Conservation (phyloP, 2,113 vertebrate species). For the Phylloscopus trochiloides region DNA sequence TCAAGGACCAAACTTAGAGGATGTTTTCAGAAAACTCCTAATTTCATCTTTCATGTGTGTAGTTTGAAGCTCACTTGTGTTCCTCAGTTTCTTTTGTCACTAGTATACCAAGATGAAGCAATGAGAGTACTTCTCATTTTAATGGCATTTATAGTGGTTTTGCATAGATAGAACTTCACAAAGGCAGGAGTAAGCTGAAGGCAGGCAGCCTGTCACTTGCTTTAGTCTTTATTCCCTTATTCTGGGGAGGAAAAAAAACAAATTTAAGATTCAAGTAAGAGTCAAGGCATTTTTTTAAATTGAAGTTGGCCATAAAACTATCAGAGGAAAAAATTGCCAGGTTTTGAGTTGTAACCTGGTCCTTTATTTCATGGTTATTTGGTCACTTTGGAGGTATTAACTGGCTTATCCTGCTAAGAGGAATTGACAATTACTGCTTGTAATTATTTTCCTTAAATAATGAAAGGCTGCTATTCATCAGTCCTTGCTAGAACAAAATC, state of each 20-base stretch:
- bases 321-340: background rate
- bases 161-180: rapidly evolving
- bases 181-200: background rate
- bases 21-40: background rate
- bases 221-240: background rate
- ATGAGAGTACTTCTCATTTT: background rate
- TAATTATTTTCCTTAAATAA: background rate
- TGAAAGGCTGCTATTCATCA: background rate
- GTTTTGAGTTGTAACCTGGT: background rate
- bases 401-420: background rate
- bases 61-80: background rate
- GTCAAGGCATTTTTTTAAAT: background rate
- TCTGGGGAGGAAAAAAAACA: background rate
- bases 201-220: background rate
- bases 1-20: background rate
- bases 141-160: background rate
- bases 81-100: background rate
- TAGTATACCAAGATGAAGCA: background rate
- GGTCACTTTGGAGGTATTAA: background rate
- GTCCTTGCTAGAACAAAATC: background rate
- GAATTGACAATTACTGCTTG: background rate
- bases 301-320: background rate
- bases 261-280: background rate
- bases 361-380: background rate
- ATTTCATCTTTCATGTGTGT: background rate